phyloP scores from a whole-genome alignment of 2,113 vertebrate species.

The Excalfactoria chinensis region DNA sequence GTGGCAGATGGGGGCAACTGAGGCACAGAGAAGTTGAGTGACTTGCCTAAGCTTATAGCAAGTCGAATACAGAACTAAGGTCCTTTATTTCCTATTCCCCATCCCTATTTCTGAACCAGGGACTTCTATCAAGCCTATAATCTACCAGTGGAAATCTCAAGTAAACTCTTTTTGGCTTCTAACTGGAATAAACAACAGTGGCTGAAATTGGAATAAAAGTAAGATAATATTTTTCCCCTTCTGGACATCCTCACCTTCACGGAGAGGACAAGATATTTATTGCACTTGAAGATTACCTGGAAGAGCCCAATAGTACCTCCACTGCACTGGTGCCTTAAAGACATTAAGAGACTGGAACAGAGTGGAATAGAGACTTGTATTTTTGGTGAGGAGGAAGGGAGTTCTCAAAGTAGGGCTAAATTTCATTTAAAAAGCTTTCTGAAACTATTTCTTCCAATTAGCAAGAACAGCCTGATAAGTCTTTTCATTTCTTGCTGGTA shows the following conservation, averaged over 20 bases:
- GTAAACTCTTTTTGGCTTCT: background rate
- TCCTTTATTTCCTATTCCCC: background rate
- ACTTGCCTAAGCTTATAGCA: background rate
- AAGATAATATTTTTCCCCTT: background rate
- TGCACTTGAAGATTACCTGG: conserved; percentile 10
- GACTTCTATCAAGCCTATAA: background rate
- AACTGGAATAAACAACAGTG: background rate
- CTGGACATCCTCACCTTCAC: conserved; percentile 10
- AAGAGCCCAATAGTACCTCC: conserved; percentile 14
- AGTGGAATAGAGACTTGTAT: background rate
- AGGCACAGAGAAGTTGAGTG: conserved; percentile 19
- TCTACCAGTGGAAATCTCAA: background rate
- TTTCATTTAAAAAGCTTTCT: background rate
- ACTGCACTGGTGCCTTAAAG: background rate
- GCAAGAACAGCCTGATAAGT: background rate
- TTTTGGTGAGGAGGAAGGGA: background rate
- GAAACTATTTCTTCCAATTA: conserved; percentile 24
- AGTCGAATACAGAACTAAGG: background rate
- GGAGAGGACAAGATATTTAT: conserved; percentile 32
- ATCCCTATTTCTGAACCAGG: background rate
- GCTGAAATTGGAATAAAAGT: background rate
- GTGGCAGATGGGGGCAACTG: background rate
- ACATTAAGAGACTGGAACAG: background rate
- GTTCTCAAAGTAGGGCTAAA: conserved; percentile 12
- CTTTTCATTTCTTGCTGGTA: background rate